phyloP scores from a whole-genome alignment of 2,888 invertebrate genomes.

The Helobdella robusta region DNA sequence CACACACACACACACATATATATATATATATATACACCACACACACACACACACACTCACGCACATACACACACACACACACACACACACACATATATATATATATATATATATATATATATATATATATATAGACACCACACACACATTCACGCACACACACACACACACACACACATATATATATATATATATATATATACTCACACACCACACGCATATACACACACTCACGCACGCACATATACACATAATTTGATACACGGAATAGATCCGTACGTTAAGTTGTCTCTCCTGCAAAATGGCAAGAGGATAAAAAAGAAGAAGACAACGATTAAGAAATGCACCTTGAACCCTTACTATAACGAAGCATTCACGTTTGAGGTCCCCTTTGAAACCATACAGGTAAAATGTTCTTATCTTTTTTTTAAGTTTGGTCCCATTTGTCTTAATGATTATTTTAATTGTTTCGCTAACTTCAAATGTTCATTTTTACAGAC shows the following conservation, averaged over 20 bases:
- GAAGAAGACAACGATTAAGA: constrained; percentile 99
- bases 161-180: neutral
- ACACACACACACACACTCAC: neutral
- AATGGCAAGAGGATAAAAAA: constrained; percentile 99
- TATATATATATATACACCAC: neutral
- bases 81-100: constrained; percentile 5
- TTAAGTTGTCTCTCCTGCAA: constrained; percentile 98
- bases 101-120: neutral
- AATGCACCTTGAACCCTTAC: constrained; percentile 99
- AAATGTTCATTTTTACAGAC: no score
- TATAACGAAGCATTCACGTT: constrained; percentile 99
- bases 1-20: neutral
- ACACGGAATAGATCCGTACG: constrained; percentile 85
- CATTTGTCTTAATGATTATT: no score
- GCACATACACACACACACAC: constrained; percentile 17
- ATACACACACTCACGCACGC: constrained; percentile 13
- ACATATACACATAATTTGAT: constrained; percentile 17
- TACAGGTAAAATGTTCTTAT: constrained; percentile 83
- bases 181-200: neutral
- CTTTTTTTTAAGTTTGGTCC: no score
- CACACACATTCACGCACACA: neutral
- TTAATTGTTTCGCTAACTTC: no score
- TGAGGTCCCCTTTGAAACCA: constrained; percentile 99
- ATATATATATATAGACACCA: neutral
- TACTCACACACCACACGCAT: neutral